A percentile compares a stretch with the other conserved stretches of the same genome.
Evolutionary conservation across 1,140 invertebrate species (phyloP).

Genomic region (Panagrolaimus sp.): DNA sequence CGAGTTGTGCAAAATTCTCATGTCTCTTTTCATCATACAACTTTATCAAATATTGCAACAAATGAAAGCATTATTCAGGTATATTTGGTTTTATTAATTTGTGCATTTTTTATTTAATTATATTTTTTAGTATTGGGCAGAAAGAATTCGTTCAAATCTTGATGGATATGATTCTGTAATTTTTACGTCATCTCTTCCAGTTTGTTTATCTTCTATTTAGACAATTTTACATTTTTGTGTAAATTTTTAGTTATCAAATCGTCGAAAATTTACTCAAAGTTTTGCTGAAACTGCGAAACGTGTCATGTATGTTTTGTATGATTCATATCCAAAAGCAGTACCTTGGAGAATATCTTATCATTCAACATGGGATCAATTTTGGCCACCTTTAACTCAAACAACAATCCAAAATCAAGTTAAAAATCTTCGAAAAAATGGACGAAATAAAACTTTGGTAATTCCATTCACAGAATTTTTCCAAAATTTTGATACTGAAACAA

Average conservation of each 20-base stretch:
- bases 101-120: background rate
- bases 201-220: slow-evolving; percentile 17
- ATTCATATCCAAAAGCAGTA: slow-evolving; percentile 20
- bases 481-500: slow-evolving; percentile 31
- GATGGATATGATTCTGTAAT: slow-evolving; percentile 30
- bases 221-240: background rate
- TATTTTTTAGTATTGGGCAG: slow-evolving; percentile 33
- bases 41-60: slow-evolving; percentile 16
- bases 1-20: slow-evolving; percentile 26
- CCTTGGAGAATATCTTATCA: slow-evolving; percentile 33
- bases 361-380: slow-evolving; percentile 29
- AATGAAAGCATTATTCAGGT: slow-evolving; percentile 30
- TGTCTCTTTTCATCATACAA: slow-evolving; percentile 31
- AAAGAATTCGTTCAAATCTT: slow-evolving; percentile 19
- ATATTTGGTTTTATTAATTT: background rate
- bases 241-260: slow-evolving; percentile 14
- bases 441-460: slow-evolving; percentile 22
- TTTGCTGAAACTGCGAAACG: slow-evolving; percentile 21
- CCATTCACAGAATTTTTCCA: slow-evolving; percentile 31
- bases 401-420: slow-evolving; percentile 21
- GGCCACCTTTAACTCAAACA: background rate
- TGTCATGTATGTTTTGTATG: slow-evolving; percentile 26
- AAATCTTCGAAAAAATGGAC: slow-evolving; percentile 18
- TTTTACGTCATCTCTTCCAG: slow-evolving; percentile 28
- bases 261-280: slow-evolving; percentile 2